Base-by-base conservation (phyloP, 1,140 invertebrate genomes). In the Pteromalus puparum region DNA sequence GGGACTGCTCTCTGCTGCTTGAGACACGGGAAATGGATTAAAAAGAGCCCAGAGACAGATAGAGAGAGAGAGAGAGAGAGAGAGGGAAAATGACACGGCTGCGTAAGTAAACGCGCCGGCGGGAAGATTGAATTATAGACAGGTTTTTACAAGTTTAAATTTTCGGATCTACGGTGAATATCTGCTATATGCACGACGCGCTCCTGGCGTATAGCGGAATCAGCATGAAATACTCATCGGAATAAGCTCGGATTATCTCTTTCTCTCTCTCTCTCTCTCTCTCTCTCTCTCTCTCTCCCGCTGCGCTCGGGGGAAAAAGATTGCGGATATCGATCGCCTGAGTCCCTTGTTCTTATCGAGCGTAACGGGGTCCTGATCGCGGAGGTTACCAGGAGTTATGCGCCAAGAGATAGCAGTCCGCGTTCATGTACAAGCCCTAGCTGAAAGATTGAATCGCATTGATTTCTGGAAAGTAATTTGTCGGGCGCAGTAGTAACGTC, bases 41-140 rank as follows among this genome's bases (percentile, higher is more conserved):
- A 70, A 30, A 75, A n/a, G 73, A 75, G 4, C 73, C 38, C 26
- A n/a, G 38, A 75, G 73, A 75, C 18, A 46, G 73, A 75, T 12
- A 42, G 34, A 75, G 38, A 61, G 9, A 42, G 30, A 34, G 30
- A 5, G 30, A 30, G 30, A 30, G 30, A 30, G 30, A 30, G 30
- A 30, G 30, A 53, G 18, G 42, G 42, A 46, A 46, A 46, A 48
- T 42, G 1, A 42, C 38, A 42, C 38, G 61, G 61, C 61, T n/a
- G 61, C 61, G 61, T 2, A 65, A 18, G 61, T 65, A 65, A 21
- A 21, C 61, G 73, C 38, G 34, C 2, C 30, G 0, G 30, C 73
- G 73, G 15, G 73, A 15, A 75, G 38, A 30, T 12, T 28, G 26
- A 70, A 70, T 65, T 21, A 18, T 42, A 7, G 9, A 10, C 38